phyloP scores from a whole-genome alignment of 2,113 vertebrate genomes.

The Himantopus leucocephalus region DNA sequence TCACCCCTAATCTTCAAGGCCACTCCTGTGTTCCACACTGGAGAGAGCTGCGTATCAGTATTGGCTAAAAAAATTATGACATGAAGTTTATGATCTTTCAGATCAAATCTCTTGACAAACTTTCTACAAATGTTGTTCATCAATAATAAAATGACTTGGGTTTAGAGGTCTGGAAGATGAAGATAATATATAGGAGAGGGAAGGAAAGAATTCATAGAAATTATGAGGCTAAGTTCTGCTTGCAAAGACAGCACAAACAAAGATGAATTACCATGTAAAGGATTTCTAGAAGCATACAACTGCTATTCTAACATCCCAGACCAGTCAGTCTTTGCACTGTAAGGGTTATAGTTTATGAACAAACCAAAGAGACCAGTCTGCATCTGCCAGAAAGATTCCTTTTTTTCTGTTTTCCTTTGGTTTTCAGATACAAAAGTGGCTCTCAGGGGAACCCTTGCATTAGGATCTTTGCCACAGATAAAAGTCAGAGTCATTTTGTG shows the following conservation, averaged over 20 bases:
- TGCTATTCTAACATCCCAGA: not conserved
- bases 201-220: not conserved
- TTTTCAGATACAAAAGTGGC: not conserved
- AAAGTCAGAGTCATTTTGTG: not conserved
- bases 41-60: not conserved
- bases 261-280: not conserved
- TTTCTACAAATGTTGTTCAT: not conserved
- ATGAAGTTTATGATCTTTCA: slow-evolving; percentile 1
- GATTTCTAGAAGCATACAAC: not conserved
- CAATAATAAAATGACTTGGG: not conserved
- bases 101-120: slow-evolving; percentile 6
- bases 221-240: not conserved
- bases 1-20: not conserved
- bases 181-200: not conserved
- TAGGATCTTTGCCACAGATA: not conserved
- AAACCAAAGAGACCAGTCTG: not conserved
- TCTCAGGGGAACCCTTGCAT: not conserved
- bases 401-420: not conserved
- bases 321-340: not conserved
- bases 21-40: not conserved
- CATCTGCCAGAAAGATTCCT: not conserved
- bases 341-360: not conserved
- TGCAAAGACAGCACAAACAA: not conserved
- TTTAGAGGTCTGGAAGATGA: not conserved
- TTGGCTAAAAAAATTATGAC: not conserved